These are phyloP conservation scores for Bubo bubo DNA, from an alignment of 2,113 vertebrate species.

Conservation along the genomic window DNA sequence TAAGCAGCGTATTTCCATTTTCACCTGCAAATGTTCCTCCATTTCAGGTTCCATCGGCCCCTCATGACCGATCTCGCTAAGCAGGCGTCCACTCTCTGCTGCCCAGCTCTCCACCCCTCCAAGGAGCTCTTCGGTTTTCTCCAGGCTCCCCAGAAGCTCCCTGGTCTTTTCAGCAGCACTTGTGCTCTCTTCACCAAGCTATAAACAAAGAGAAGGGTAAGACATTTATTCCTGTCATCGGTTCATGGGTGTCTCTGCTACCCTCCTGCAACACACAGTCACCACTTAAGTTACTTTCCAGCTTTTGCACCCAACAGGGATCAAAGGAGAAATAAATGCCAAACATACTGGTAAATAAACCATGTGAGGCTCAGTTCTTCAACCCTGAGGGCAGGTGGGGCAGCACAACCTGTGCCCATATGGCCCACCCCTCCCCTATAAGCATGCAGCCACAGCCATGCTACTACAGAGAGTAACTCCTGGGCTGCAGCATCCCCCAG, in stretches of 20 bases:
- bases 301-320: neutral
- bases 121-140: slow-evolving; percentile 59
- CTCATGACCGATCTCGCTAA: neutral
- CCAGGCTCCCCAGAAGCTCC: neutral
- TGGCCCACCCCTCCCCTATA: neutral
- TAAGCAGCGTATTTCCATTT: neutral
- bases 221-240: neutral
- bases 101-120: slow-evolving; percentile 57
- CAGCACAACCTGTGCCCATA: neutral
- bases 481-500: neutral
- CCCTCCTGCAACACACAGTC: neutral
- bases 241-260: neutral
- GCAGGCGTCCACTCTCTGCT: neutral
- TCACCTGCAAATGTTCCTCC: slow-evolving; percentile 66
- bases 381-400: neutral
- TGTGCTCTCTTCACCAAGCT: slow-evolving; percentile 43
- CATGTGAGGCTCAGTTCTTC: neutral
- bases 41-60: neutral
- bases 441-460: neutral
- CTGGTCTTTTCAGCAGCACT: neutral
- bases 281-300: neutral
- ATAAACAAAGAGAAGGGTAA: neutral
- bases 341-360: neutral
- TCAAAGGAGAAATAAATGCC: neutral
- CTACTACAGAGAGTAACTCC: neutral